These are phyloP conservation scores for Halictus ligatus DNA, from an alignment of 2,888 invertebrate species.

Conservation along the genomic window DNA sequence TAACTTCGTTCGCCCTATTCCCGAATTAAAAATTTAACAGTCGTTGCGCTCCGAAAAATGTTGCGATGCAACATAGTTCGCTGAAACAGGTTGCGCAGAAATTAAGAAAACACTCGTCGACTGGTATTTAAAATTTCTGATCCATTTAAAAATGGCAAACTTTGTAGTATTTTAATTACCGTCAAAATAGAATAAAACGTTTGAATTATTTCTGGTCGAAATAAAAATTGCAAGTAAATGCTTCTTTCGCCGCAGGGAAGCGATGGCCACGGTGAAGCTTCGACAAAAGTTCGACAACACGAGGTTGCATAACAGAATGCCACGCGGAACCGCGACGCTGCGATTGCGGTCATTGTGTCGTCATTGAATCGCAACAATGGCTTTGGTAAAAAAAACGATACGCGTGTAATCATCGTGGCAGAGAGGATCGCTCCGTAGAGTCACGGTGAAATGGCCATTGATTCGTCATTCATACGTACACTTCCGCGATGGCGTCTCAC, in stretches of 20 bases:
- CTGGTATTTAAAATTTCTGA: neutral
- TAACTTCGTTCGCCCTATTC: neutral
- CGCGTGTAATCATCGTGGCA: constrained; percentile 22
- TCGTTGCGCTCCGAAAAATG: neutral
- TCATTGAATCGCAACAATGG: constrained; percentile 40
- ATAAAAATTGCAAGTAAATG: neutral
- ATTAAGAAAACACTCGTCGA: neutral
- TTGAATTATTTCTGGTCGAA: neutral
- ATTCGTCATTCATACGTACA: neutral
- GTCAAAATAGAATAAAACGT: neutral
- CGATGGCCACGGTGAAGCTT: neutral
- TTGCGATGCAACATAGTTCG: neutral
- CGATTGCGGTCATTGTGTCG: constrained; percentile 44
- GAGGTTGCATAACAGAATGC: constrained; percentile 27
- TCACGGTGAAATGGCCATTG: constrained; percentile 6
- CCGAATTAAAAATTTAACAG: neutral
- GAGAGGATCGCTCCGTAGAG: constrained; percentile 5
- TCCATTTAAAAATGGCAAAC: neutral
- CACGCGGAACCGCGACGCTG: constrained; percentile 28
- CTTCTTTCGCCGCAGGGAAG: neutral
- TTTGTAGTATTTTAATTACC: neutral
- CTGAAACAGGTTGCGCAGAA: neutral
- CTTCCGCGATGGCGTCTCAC: neutral
- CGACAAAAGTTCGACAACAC: constrained; percentile 10
- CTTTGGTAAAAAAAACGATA: constrained; percentile 31